These are phyloP conservation scores for Siderastrea siderea DNA, from an alignment of 92 coral and sea anemone genomes.

Conservation along the genomic window DNA sequence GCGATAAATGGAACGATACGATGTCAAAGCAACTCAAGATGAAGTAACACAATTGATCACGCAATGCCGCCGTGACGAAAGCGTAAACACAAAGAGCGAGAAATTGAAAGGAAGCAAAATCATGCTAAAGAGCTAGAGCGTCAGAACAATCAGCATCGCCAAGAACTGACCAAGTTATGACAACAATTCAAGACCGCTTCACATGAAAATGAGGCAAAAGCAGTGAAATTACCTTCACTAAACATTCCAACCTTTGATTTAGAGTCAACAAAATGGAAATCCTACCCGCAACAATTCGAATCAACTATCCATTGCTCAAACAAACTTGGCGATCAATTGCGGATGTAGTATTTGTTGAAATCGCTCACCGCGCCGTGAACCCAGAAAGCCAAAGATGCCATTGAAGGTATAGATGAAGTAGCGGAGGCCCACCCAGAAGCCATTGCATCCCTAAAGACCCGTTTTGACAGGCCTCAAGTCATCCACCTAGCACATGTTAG, in stretches of 20 bases:
- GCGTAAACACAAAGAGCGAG: neutral
- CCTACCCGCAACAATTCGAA: constrained; percentile 72
- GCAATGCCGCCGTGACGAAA: too few relatives aligned
- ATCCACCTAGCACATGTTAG: constrained; percentile 65
- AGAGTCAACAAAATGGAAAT: constrained; percentile 63
- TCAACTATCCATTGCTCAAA: constrained; percentile 59
- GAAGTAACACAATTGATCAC: too few relatives aligned
- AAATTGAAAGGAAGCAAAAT: neutral
- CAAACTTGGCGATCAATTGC: constrained; percentile 38
- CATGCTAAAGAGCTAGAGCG: neutral
- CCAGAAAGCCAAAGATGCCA: neutral
- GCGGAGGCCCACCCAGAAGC: constrained; percentile 71
- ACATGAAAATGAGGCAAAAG: neutral
- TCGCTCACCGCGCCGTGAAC: constrained; percentile 26
- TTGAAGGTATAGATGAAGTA: constrained; percentile 50
- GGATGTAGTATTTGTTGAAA: constrained; percentile 61
- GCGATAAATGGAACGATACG: too few relatives aligned
- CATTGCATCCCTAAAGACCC: constrained; percentile 47
- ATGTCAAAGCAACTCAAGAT: too few relatives aligned
- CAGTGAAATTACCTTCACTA: too few relatives aligned
- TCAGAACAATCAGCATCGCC: too few relatives aligned
- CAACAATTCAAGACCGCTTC: neutral
- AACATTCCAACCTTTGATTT: constrained; percentile 59
- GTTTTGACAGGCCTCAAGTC: constrained; percentile 65
- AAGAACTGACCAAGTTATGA: too few relatives aligned